These are phyloP conservation scores for Oncopodura yosiiana DNA, from an alignment of 1,140 invertebrate genomes.

Conservation along the genomic window DNA sequence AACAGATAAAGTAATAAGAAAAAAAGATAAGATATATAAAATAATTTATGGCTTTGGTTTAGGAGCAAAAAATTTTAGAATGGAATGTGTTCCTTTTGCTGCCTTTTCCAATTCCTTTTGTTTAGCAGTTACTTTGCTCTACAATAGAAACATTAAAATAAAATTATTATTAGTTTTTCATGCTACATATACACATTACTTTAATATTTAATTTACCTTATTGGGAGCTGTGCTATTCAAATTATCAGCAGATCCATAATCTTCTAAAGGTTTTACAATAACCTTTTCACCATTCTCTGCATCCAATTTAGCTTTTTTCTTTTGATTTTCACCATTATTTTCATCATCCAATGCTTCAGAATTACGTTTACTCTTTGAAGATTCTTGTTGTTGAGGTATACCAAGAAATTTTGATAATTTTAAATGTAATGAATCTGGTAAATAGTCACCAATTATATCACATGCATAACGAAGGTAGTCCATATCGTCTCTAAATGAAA, in stretches of 20 bases:
- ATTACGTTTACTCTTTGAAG: slow-evolving; percentile 14
- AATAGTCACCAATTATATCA: slow-evolving; percentile 30
- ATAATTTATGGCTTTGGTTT: too few species aligned
- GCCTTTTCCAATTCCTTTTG: slow-evolving; percentile 27
- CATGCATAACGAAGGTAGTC: slow-evolving; percentile 24
- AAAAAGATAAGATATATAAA: too few species aligned
- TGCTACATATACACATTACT: neutral
- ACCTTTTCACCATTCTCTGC: slow-evolving; percentile 6
- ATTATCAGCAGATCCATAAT: slow-evolving; percentile 21
- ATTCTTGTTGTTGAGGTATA: slow-evolving; percentile 19
- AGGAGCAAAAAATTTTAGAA: slow-evolving; percentile 27
- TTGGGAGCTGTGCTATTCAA: slow-evolving; percentile 1
- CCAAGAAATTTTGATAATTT: slow-evolving; percentile 25
- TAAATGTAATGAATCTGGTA: slow-evolving; percentile 13
- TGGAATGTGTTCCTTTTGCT: slow-evolving; percentile 26
- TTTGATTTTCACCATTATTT: slow-evolving; percentile 5
- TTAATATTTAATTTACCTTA: slow-evolving; percentile 12
- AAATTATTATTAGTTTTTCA: neutral
- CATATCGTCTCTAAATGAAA: slow-evolving; percentile 4
- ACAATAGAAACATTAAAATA: neutral
- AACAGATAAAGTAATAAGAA: too few species aligned
- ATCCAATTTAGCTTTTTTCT: slow-evolving; percentile 22
- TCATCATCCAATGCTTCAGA: slow-evolving; percentile 16
- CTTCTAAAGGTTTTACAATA: slow-evolving; percentile 23
- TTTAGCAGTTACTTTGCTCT: slow-evolving; percentile 20